phyloP scores from a whole-genome alignment of 2,113 vertebrate genomes.

The Australoheros scitulus region DNA sequence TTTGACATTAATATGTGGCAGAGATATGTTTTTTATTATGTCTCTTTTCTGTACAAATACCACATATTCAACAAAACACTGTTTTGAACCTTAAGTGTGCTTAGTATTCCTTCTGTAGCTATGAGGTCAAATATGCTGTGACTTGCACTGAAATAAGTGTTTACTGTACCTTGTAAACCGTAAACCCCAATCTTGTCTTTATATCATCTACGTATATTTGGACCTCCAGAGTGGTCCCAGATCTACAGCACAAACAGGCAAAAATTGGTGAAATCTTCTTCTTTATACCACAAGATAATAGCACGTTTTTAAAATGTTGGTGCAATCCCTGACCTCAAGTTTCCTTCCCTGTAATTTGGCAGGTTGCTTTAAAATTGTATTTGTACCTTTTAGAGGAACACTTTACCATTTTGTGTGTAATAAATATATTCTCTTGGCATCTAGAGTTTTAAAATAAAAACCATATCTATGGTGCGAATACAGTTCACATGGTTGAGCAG shows the following conservation, averaged over 20 bases:
- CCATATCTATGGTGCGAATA: background rate
- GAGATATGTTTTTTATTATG: conserved; percentile 66
- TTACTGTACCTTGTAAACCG: conserved; percentile 52
- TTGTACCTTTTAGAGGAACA: background rate
- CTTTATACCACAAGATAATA: background rate
- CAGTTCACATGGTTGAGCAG: background rate
- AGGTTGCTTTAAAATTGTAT: background rate
- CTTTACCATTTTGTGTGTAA: background rate
- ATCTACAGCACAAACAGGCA: conserved; percentile 52
- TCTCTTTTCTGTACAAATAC: conserved; percentile 62
- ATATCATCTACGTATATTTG: conserved; percentile 14
- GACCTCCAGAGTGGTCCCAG: conserved; percentile 19
- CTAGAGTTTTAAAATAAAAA: background rate
- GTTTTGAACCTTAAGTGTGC: conserved; percentile 82
- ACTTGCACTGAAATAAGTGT: conserved; percentile 70
- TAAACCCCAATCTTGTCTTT: conserved; percentile 50
- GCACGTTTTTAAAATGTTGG: background rate
- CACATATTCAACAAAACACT: conserved; percentile 68
- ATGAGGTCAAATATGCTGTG: conserved; percentile 66
- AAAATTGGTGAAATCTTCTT: background rate
- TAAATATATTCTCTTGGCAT: background rate
- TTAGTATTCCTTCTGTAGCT: conserved; percentile 79
- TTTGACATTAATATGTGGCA: conserved; percentile 46
- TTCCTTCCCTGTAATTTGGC: background rate
- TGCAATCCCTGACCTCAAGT: background rate